These are phyloP conservation scores for Ptychoptera albimana DNA, from an alignment of 2,888 invertebrate genomes.

Conservation along the genomic window DNA sequence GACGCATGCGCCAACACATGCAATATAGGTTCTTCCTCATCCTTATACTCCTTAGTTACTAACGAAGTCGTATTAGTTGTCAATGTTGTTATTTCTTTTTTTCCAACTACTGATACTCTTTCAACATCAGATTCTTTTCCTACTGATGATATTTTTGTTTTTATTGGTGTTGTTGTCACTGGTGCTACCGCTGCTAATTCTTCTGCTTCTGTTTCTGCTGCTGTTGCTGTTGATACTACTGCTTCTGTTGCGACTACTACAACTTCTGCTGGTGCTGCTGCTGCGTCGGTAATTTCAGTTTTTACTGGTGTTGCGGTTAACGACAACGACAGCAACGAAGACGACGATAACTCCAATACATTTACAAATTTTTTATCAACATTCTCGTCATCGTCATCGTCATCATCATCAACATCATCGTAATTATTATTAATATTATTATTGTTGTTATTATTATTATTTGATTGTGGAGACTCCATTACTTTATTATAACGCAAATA, in stretches of 20 bases:
- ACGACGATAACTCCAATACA: constrained; percentile 4
- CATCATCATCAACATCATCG: constrained; percentile 14
- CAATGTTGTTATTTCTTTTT: constrained; percentile 7
- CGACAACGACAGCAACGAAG: neutral
- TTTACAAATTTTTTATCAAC: constrained; percentile 7
- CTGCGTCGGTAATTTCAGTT: too few species aligned
- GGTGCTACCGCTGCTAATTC: constrained; percentile 3
- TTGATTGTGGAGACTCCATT: constrained; percentile 21
- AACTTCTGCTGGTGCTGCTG: too few species aligned
- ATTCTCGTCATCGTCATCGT: constrained; percentile 19
- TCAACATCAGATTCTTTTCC: constrained; percentile 2
- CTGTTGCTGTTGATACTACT: constrained; percentile 5
- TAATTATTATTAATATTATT: neutral
- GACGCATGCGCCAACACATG: too few species aligned
- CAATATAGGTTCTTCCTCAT: too few species aligned
- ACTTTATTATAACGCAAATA: constrained; percentile 12
- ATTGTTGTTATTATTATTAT: constrained; percentile 13
- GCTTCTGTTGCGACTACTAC: too few species aligned
- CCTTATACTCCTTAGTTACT: too few species aligned
- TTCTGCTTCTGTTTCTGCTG: constrained; percentile 7
- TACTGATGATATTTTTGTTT: constrained; percentile 6
- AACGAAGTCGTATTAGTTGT: too few species aligned
- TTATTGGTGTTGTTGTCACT: constrained; percentile 8
- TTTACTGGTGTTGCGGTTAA: constrained; percentile 9
- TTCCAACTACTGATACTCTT: constrained; percentile 6